These are phyloP conservation scores for Coptodon bakossiorum DNA, from an alignment of 2,113 vertebrate genomes.

Conservation along the genomic window DNA sequence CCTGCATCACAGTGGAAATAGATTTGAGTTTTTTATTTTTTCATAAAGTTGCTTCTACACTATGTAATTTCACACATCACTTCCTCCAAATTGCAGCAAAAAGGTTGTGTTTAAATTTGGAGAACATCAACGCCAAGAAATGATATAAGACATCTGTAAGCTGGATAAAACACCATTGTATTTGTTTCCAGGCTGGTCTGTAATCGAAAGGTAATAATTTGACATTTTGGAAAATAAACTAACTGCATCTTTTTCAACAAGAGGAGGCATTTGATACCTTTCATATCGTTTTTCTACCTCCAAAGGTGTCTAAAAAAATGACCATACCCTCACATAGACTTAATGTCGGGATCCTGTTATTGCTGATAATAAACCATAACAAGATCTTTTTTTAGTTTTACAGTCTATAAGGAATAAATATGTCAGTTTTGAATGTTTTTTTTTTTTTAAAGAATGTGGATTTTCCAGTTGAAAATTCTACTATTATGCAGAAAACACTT, in stretches of 20 bases:
- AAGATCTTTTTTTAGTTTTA: not conserved
- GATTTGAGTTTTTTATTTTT: not conserved
- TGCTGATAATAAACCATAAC: not conserved
- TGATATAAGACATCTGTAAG: not conserved
- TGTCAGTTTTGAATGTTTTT: not conserved
- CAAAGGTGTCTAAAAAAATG: not conserved
- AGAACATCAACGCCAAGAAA: not conserved
- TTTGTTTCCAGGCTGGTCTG: not conserved
- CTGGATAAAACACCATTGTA: not conserved
- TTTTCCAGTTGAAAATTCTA: not conserved
- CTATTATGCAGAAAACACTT: not conserved
- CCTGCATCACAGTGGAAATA: not conserved
- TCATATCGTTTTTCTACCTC: not conserved
- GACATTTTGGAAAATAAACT: not conserved
- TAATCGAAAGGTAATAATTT: not conserved
- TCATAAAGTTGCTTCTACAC: not conserved
- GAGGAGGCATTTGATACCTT: not conserved
- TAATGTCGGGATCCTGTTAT: not conserved
- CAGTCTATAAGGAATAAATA: not conserved
- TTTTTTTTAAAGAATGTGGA: not conserved
- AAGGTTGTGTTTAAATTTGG: slow-evolving; percentile 26
- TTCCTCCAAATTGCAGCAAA: slow-evolving; percentile 30
- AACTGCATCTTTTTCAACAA: not conserved
- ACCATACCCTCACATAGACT: not conserved
- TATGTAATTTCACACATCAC: slow-evolving; percentile 29